Base-by-base conservation (phyloP, 1,140 invertebrate genomes). In the Drosophila ercepeae region DNA sequence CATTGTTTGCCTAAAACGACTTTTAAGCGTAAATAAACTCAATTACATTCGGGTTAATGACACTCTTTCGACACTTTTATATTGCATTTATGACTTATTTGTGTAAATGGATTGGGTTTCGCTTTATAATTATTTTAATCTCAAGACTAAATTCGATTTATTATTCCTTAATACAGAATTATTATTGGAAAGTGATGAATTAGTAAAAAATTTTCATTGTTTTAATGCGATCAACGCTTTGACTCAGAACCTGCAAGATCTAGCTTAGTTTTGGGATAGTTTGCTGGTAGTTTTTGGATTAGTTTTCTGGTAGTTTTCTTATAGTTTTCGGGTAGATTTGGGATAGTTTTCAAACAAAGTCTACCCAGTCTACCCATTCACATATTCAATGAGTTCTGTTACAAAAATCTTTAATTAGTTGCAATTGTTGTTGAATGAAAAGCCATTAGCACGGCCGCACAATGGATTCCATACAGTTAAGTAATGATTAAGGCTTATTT, bases 391-490 rank as follows among this genome's bases (percentile, higher is more conserved):
- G 39, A 18, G 16, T 42, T 42, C 29, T 11, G 29, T 9, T 42
- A 18, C 39, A 42, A 46, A 46, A 19, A 63, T 64, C 42, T 53
- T 73, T 69, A 73, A 73, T 72, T 73, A 61, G 57, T 9, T 18
- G 44, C 69, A 63, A 73, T 53, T 72, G 57, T 48, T 61, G 41
- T 14, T 36, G 44, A 61, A 46, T 46, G 68, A 63, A 52, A 73
- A 48, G 71, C 70, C 70, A 79, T 84, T 84, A 75, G 75, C 70
- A 84, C 55, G 48, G 48, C 36, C 67, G 67, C 78, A 79, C 63
- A 84, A 86, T 79, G 60, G 54, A 50, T 83, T 53, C 65, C 76
- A 78, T 57, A 64, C 57, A 82, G 63, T 57, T 71, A 75, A 46
- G 53, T 53, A 75, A 49, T 57, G 51, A 60, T 42, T 54, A 54